Evolutionary conservation across 2,113 vertebrate species (phyloP), one percentile per base, ranked within the genome.

Genomic region (Anarrhichthys ocellatus): DNA sequence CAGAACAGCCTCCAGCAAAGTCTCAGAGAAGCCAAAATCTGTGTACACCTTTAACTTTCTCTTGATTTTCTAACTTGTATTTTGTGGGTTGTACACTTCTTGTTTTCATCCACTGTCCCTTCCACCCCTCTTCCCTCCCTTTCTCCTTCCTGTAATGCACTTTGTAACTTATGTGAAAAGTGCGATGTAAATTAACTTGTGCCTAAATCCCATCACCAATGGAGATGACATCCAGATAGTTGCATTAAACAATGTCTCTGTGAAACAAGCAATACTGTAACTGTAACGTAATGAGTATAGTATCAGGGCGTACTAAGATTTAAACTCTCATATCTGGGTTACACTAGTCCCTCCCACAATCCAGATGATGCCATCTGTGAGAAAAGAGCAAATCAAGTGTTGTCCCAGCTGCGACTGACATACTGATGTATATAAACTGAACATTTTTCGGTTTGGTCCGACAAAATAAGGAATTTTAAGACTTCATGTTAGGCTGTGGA

Each of bases 281-380:
- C 29, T 48, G n/a, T 72, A 71, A 67, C 50, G 74, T 42, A 38
- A 24, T 56, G 65, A 73, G 56, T 65, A 73, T 70, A 63, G 40
- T 77, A 72, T 84, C 20, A 81, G 69, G 50, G 24, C 73, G 76
- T 82, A 52, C 83, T 74, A 85, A 84, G 81, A 80, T 85, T 90
- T 91, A 93, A 93, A 80, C 88, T 77, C 64, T n/a, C 24, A 87
- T 87, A 94, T 91, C 78, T 94, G 76, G 93, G 90, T 91, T 94
- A 89, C 52, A 88, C 42, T 20, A 7, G 46, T 65, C 52, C 64
- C 78, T 82, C 68, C 83, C 9, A n/a, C 84, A 70, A 84, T 82
- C 87, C 87, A 87, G 85, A 88, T 81, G 86, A 85, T 76, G 67
- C 90, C 93, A 94, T 94, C 90, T 94, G 91, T 88, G 88, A 86